A percentile compares a stretch with the other conserved stretches of the same genome.
Evolutionary conservation across 2,797 vertebrate genomes (phyloP).

Genomic region (Hydrophis major): DNA sequence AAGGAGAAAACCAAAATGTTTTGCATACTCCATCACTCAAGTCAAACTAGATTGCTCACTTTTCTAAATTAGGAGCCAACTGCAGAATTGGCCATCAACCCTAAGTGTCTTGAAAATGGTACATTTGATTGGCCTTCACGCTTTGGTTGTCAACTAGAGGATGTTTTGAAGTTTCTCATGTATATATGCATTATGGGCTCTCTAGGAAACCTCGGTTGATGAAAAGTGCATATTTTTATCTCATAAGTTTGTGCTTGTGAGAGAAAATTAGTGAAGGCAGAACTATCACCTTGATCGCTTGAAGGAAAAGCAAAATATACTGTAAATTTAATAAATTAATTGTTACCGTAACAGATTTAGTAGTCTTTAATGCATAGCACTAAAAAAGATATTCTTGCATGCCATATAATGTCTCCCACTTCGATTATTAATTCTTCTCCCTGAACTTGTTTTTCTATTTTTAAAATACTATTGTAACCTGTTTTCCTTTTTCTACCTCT

Average conservation of each 20-base stretch:
- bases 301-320: background rate
- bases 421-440: too few relatives aligned
- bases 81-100: conserved; percentile 42
- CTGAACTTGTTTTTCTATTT: background rate
- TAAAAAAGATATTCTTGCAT: background rate
- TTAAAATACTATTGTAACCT: background rate
- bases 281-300: too few relatives aligned
- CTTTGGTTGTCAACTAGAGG: conserved; percentile 11
- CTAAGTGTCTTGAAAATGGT: conserved; percentile 26
- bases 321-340: background rate
- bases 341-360: background rate
- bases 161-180: background rate
- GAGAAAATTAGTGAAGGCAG: background rate
- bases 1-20: conserved; percentile 3
- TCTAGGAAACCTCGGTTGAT: background rate
- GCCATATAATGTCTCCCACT: background rate
- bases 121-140: conserved; percentile 32
- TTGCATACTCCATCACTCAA: conserved; percentile 32
- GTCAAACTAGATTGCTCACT: conserved; percentile 37
- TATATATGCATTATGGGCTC: background rate
- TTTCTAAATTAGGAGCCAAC: conserved; percentile 37
- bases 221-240: background rate
- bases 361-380: background rate
- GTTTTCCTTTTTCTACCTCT: background rate
- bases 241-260: background rate